Evolutionary conservation across 2,113 vertebrate genomes (phyloP).

Genomic region (Archocentrus centrarchus): DNA sequence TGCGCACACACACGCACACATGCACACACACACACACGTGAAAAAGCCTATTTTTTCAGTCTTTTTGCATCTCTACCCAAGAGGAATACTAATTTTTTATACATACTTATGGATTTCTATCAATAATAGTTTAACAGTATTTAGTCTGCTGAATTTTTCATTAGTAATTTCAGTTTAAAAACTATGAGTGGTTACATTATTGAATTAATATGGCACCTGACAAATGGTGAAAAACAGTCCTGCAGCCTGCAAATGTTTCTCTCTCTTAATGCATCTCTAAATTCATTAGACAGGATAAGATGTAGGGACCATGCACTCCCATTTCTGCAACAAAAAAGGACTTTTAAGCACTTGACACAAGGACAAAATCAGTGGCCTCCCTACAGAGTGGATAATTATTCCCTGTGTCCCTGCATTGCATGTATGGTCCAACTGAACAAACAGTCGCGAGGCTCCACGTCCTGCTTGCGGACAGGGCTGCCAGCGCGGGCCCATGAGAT

Average conservation of each 20-base stretch:
- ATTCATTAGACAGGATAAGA: background rate
- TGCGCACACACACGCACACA: slow-evolving; percentile 29
- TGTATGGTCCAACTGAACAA: slow-evolving; percentile 68
- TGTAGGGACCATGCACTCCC: background rate
- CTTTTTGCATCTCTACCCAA: slow-evolving; percentile 51
- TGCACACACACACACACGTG: rapidly evolving
- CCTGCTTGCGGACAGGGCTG: slow-evolving; percentile 55
- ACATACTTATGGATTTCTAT: background rate
- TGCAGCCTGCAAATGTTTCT: background rate
- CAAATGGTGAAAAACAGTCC: background rate
- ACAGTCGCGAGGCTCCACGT: slow-evolving; percentile 58
- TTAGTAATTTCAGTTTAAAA: background rate
- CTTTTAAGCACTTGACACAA: slow-evolving; percentile 15
- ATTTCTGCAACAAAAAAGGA: slow-evolving; percentile 14
- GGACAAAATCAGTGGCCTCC: slow-evolving; percentile 41
- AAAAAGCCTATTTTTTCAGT: slow-evolving; percentile 33
- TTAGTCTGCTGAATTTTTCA: background rate
- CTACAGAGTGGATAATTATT: slow-evolving; percentile 59
- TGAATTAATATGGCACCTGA: background rate
- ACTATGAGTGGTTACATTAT: background rate
- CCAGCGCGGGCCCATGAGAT: slow-evolving; percentile 60
- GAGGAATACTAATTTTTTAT: slow-evolving; percentile 35
- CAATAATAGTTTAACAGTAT: background rate
- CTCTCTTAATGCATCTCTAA: background rate
- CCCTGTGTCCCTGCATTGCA: slow-evolving; percentile 54